phyloP scores from a whole-genome alignment of 2,113 vertebrate genomes.

The Chamaetylas fuelleborni region DNA sequence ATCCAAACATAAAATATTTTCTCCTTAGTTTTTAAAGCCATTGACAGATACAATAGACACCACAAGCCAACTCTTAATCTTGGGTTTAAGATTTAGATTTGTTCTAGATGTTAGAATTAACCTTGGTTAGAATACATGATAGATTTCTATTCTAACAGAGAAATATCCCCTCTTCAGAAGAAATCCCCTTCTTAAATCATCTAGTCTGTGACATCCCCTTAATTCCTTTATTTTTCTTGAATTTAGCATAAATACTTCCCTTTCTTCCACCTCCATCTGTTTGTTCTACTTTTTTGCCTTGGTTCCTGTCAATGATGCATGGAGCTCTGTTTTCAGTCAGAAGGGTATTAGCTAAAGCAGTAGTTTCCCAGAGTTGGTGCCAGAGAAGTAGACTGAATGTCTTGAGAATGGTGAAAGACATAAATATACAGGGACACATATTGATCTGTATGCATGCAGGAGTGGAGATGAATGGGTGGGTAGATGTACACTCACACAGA shows the following conservation, averaged over 20 bases:
- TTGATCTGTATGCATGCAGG: slow-evolving; percentile 12
- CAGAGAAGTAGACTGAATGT: slow-evolving; percentile 37
- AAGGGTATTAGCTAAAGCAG: slow-evolving; percentile 51
- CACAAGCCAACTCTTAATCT: slow-evolving; percentile 36
- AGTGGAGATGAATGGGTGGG: background rate
- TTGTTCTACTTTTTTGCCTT: slow-evolving; percentile 44
- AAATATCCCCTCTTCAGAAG: slow-evolving; percentile 35
- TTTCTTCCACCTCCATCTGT: slow-evolving; percentile 49
- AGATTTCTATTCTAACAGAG: slow-evolving; percentile 23
- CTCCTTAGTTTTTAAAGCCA: slow-evolving; percentile 17
- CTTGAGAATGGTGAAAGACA: slow-evolving; percentile 41
- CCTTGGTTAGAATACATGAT: slow-evolving; percentile 21
- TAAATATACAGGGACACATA: slow-evolving; percentile 43
- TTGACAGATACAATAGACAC: slow-evolving; percentile 34
- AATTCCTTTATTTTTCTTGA: slow-evolving; percentile 41
- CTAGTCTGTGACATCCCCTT: slow-evolving; percentile 45
- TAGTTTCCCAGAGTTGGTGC: slow-evolving; percentile 54
- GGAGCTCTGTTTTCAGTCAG: slow-evolving; percentile 36
- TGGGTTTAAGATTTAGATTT: slow-evolving; percentile 55
- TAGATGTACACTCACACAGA: slow-evolving; percentile 12
- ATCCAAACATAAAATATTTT: slow-evolving; percentile 39
- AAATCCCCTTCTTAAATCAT: slow-evolving; percentile 56
- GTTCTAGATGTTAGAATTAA: slow-evolving; percentile 60
- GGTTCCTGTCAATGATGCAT: slow-evolving; percentile 7
- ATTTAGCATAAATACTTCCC: slow-evolving; percentile 55